A percentile compares a stretch with the other conserved stretches of the same genome.
Conservation (phyloP, 2,113 vertebrate genomes). For the Sorex fumeus region DNA sequence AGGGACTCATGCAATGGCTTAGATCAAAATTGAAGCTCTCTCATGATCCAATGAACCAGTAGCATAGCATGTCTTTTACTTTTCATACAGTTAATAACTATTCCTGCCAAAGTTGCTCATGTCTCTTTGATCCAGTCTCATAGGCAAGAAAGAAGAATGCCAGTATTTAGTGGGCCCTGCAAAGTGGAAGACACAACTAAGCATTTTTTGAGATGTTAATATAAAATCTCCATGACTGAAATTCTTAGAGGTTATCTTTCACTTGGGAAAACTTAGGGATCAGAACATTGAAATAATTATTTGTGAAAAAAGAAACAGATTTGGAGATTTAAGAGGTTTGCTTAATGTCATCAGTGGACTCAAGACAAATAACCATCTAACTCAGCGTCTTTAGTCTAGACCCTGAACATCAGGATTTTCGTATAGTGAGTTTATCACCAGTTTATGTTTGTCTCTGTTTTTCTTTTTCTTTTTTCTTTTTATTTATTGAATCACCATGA, state of each 20-base stretch:
- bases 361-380: constrained; percentile 5
- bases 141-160: background rate
- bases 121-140: background rate
- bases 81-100: background rate
- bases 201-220: background rate
- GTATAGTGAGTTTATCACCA: background rate
- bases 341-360: constrained; percentile 2
- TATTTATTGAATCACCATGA: too few relatives aligned
- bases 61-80: background rate
- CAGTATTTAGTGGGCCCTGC: background rate
- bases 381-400: background rate
- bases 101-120: background rate
- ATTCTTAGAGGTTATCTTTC: background rate
- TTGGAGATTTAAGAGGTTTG: background rate
- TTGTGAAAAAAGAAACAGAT: background rate
- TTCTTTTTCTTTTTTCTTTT: too few relatives aligned
- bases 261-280: background rate
- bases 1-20: constrained; percentile 63
- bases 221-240: background rate
- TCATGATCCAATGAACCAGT: constrained; percentile 55
- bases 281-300: background rate
- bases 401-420: background rate
- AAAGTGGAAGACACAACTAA: background rate
- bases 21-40: constrained; percentile 64
- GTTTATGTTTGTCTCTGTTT: constrained; percentile 5